A percentile compares a stretch with the other conserved stretches of the same genome.
Conservation (phyloP, 2,888 invertebrate genomes). For the Pterostichus niger region DNA sequence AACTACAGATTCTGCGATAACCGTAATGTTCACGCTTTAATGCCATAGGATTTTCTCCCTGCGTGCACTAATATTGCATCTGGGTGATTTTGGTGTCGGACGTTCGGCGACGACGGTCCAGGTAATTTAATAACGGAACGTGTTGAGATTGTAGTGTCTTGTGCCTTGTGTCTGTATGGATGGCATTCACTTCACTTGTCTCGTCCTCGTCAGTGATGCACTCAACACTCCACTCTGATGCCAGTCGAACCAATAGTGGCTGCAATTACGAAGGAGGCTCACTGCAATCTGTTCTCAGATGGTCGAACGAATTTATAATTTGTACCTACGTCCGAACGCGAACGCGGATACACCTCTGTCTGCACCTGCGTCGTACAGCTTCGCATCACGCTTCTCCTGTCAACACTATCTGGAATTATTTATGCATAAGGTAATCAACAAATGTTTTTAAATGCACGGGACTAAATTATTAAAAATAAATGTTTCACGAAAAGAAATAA, state of each 20-base stretch:
- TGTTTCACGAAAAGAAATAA: constrained; percentile 60
- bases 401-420: constrained; percentile 60
- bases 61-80: constrained; percentile 1
- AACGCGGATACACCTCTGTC: constrained; percentile 50
- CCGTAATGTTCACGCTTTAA: constrained; percentile 5
- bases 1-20: constrained; percentile 40
- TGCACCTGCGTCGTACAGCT: constrained; percentile 17
- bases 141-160: constrained; percentile 11
- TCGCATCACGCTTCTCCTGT: constrained; percentile 49
- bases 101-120: not conserved
- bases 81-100: not conserved
- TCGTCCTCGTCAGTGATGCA: constrained; percentile 13
- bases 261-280: constrained; percentile 56
- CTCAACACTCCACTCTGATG: no score
- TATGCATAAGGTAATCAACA: constrained; percentile 61
- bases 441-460: constrained; percentile 54
- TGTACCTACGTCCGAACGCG: constrained; percentile 52
- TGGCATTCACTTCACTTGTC: constrained; percentile 19
- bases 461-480: constrained; percentile 60
- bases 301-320: constrained; percentile 66
- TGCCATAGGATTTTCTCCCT: not conserved
- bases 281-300: constrained; percentile 63
- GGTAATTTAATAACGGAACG: constrained; percentile 15
- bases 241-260: constrained; percentile 47
- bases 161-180: not conserved